Evolutionary conservation across 2,888 invertebrate genomes (phyloP), one percentile per base, ranked within the genome.

Genomic region (Norana najaformis): DNA sequence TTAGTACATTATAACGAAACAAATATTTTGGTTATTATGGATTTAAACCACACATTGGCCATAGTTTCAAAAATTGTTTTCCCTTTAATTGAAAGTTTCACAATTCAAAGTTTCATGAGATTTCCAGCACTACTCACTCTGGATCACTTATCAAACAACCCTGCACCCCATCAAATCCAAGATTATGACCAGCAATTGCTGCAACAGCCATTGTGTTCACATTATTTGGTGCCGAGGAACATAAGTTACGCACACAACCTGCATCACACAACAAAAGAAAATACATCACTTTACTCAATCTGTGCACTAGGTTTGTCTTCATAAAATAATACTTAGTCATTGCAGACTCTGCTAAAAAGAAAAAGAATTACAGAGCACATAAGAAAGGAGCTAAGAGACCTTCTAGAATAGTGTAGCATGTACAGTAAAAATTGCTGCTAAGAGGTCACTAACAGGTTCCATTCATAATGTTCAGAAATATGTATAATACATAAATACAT

Each of bases 131-230:
- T 35, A 85, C 93, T 91, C 92, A 96, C 95, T 93, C 94, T 30
- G 96, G 95, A 93, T 96, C 96, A 23, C 96, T 93, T 36, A 96
- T 93, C 4, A 96, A 93, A 90, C 94, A 93, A 14, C 95, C 96
- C 69, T 93, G 93, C 5, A 95, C 95, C 90, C 94, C 93, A 91
- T 96, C 96, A 93, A 96, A 95, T 18, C 96, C 96, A 36, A 96
- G 94, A 91, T 95, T 95, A 91, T 94, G 94, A 11, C 95, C 96
- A 2, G 95, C 95, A 39, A 96, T 92, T 5, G 95, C 95, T 8
- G 95, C 96, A 8, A 95, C 96, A 34, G 96, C 96, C 96, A 96
- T 96, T 16, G 96, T 96, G 94, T 96, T 96, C 30, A 96, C 96
- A 92, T 96, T 96, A 93, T 96, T 96, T 3, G 96, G 96, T 11